These are phyloP conservation scores for Okapia johnstoni DNA, from an alignment of 2,113 vertebrate genomes.

Conservation along the genomic window DNA sequence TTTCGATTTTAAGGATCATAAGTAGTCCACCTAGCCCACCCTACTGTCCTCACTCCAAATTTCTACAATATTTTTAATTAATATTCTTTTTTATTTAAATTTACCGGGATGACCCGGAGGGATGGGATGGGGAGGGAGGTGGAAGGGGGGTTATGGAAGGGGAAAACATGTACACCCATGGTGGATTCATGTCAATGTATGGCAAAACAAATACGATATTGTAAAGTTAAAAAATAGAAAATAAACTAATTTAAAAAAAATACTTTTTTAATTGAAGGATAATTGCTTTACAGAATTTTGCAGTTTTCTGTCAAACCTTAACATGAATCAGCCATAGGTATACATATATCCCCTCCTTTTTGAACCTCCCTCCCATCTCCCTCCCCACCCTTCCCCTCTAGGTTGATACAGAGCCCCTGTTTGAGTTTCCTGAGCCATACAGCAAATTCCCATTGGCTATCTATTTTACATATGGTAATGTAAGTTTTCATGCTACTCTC, in stretches of 20 bases:
- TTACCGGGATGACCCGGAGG: too few relatives aligned
- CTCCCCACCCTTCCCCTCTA: not conserved
- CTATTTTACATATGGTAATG: not conserved
- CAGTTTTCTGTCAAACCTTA: not conserved
- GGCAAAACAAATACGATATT: too few relatives aligned
- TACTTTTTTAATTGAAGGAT: not conserved
- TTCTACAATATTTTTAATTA: not conserved
- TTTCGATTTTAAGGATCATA: not conserved
- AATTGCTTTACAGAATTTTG: not conserved
- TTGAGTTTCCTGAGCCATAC: not conserved
- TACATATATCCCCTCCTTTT: not conserved
- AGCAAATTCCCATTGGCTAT: not conserved
- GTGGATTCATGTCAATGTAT: too few relatives aligned
- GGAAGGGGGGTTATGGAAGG: too few relatives aligned
- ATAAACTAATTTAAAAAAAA: too few relatives aligned
- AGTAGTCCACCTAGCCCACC: not conserved
- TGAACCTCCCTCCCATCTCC: not conserved
- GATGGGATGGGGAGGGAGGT: too few relatives aligned
- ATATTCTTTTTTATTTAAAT: not conserved
- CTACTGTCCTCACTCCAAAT: not conserved
- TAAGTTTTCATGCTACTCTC: not conserved
- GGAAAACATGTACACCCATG: too few relatives aligned
- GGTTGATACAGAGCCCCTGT: not conserved
- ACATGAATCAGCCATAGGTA: not conserved
- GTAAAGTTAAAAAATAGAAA: not conserved